phyloP scores from a whole-genome alignment of 2,797 vertebrate genomes.

The Anniella stebbinsi region DNA sequence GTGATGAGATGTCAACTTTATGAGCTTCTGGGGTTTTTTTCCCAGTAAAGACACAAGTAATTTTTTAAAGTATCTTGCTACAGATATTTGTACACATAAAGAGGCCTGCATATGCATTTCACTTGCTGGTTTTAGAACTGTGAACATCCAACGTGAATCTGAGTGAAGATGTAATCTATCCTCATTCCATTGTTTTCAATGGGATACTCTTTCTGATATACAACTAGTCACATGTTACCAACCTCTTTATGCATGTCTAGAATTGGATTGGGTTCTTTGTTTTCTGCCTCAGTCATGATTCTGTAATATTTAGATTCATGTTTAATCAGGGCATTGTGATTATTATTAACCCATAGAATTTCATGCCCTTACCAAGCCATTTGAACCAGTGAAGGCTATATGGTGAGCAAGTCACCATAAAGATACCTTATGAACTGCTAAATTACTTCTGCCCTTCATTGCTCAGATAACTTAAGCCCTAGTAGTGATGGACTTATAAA shows the following conservation, averaged over 20 bases:
- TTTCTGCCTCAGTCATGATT: not conserved
- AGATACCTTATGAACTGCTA: not conserved
- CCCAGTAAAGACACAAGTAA: not conserved
- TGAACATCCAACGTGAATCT: not conserved
- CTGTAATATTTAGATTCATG: not conserved
- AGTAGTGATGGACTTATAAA: constrained; percentile 28
- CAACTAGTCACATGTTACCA: too few species aligned
- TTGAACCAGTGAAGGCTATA: not conserved
- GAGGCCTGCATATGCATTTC: not conserved
- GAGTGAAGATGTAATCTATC: not conserved
- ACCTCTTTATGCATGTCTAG: not conserved
- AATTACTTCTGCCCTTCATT: constrained; percentile 21
- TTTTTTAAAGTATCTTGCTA: not conserved
- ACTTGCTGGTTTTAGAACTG: not conserved
- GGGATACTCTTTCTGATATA: not conserved
- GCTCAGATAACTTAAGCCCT: not conserved
- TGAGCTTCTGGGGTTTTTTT: too few species aligned
- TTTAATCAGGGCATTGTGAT: not conserved
- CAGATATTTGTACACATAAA: not conserved
- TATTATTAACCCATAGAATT: accelerated
- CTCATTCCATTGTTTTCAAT: not conserved
- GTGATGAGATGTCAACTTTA: not conserved
- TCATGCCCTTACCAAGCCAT: not conserved
- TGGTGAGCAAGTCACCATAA: constrained; percentile 31
- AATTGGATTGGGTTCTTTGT: not conserved